Evolutionary conservation across 1,140 invertebrate genomes (phyloP).

Genomic region (Drosophila burlai): DNA sequence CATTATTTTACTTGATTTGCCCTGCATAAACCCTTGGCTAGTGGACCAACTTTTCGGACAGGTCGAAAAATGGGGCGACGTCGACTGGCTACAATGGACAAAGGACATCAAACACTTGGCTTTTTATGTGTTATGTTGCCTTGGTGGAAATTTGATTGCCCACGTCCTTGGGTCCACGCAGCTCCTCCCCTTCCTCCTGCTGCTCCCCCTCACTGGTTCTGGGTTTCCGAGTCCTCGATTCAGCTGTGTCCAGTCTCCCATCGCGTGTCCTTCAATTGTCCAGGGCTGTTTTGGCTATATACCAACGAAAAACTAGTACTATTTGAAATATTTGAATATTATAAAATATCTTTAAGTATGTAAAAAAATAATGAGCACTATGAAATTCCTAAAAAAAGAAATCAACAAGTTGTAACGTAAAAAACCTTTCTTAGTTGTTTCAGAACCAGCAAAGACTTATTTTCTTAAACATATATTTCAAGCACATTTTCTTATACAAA

Average conservation of each 20-base stretch:
- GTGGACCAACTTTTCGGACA: conserved; percentile 10
- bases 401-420: neutral
- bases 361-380: neutral
- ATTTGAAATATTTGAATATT: neutral
- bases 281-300: neutral
- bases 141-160: conserved; percentile 56
- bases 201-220: neutral
- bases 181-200: neutral
- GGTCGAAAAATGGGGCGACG: conserved; percentile 15
- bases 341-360: neutral
- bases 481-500: neutral
- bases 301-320: neutral
- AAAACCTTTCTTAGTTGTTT: neutral
- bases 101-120: conserved; percentile 61
- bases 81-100: conserved; percentile 28
- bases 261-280: conserved; percentile 28
- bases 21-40: conserved; percentile 8
- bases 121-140: conserved; percentile 51
- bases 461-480: neutral
- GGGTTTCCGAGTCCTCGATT: conserved; percentile 1
- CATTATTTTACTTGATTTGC: neutral
- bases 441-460: neutral
- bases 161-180: conserved; percentile 18
- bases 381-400: neutral
- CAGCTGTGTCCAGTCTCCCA: neutral